A percentile compares a stretch with the other conserved stretches of the same genome.
Conservation (phyloP, 2,797 vertebrate genomes). For the Tapirus indicus region DNA sequence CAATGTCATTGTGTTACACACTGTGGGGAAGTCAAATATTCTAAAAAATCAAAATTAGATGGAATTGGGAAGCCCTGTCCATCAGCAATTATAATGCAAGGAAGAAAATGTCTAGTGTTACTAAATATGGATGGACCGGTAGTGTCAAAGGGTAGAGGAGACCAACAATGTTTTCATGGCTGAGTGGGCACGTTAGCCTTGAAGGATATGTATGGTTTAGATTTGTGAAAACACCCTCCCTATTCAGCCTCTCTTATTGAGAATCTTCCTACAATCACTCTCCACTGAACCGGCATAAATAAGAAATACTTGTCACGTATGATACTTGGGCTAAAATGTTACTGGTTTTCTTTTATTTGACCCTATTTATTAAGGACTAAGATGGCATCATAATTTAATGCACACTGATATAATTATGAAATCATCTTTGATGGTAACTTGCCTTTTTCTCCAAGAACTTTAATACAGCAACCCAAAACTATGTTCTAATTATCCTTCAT, state of each 20-base stretch:
- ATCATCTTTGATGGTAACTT: neutral
- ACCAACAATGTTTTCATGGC: neutral
- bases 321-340: neutral
- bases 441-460: neutral
- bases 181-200: neutral
- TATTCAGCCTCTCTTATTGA: neutral
- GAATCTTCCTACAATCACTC: neutral
- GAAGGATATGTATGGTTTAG: neutral
- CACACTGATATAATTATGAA: neutral
- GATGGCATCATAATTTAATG: conserved; percentile 23
- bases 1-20: neutral
- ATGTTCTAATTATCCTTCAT: neutral
- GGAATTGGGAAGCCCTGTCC: neutral
- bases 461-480: conserved; percentile 41
- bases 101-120: neutral
- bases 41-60: neutral
- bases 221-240: neutral
- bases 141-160: neutral
- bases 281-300: neutral
- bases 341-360: neutral
- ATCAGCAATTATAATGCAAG: neutral
- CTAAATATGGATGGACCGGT: neutral
- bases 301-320: neutral
- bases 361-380: neutral
- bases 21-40: neutral